Evolutionary conservation across 2,888 invertebrate species (phyloP), one percentile per base, ranked within the genome.

Genomic region (Chrysina gloriosa): DNA sequence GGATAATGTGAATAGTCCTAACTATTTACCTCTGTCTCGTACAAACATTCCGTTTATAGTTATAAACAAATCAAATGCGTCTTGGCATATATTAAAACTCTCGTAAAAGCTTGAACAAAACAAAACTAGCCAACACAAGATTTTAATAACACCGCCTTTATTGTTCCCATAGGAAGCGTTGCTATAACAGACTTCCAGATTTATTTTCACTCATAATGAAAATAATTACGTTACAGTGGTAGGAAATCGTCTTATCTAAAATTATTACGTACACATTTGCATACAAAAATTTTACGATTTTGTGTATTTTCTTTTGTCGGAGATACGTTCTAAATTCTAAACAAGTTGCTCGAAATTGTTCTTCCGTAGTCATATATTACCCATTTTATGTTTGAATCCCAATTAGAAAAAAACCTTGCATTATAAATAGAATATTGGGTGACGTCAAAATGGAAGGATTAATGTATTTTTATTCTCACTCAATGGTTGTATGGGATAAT

Each of bases 401-500:
- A 39, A 58, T 58, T 42, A 58, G 23, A 58, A 42, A 27, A 50
- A 3, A 52, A 29, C 39, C 25, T 39, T 42, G 16, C 7, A 42
- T 23, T 58, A 58, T 58, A 58, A 58, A 58, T 58, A 58, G 58
- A 39, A 25, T 21, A 16, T 36, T 5, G 48, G 25, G 11, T 58
- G 58, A 58, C 58, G 58, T 58, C 58, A 58, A 58, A 25, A 39
- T 39, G 21, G 7, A 39, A 58, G 39, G 25, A 11, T 42, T 34
- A 58, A 21, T 39, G 31, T 36, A 58, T 58, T 25, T 42, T 58
- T 58, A 58, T 58, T 58, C 42, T 27, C 58, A 58, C 25, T 39
- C 39, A 11, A 14, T 39, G 25, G 23, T 39, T 23, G 25, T 39
- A n/a, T 42, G 25, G n/a, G 58, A 39, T 29, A 42, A 58, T 58